Evolutionary conservation across 2,888 invertebrate species (phyloP).

Genomic region (Ernsta delagoae): DNA sequence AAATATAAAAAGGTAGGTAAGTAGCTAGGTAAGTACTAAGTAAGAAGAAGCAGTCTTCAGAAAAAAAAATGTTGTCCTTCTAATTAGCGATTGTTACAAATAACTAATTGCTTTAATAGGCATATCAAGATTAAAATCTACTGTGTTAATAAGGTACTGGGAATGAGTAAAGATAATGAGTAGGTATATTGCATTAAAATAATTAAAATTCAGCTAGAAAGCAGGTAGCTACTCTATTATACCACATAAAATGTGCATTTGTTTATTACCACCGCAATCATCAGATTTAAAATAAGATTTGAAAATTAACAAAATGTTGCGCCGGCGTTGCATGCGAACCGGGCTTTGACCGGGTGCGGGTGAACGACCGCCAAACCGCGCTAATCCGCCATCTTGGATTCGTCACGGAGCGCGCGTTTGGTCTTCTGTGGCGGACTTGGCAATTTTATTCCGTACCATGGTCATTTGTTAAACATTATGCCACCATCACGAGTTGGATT

Average conservation of each 20-base stretch:
- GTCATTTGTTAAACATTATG: conserved; percentile 30
- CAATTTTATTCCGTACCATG: conserved; percentile 48
- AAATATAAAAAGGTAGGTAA: too few relatives aligned
- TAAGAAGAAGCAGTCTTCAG: too few relatives aligned
- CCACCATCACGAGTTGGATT: conserved; percentile 14
- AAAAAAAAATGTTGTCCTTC: too few relatives aligned
- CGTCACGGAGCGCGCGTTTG: conserved; percentile 80
- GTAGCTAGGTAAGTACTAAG: too few relatives aligned
- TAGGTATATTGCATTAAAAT: too few relatives aligned
- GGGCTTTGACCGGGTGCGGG: conserved; percentile 68
- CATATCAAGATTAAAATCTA: too few relatives aligned
- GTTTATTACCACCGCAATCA: conserved; percentile 5
- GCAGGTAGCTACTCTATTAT: not conserved
- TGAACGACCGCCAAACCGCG: conserved; percentile 81
- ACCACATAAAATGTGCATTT: not conserved
- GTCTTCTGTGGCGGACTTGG: conserved; percentile 63
- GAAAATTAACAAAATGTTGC: conserved; percentile 61
- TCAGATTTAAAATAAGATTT: conserved; percentile 44
- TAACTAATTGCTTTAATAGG: too few relatives aligned
- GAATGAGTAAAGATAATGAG: too few relatives aligned
- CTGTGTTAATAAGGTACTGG: too few relatives aligned
- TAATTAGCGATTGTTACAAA: too few relatives aligned
- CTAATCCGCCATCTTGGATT: conserved; percentile 78
- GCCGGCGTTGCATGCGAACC: conserved; percentile 55
- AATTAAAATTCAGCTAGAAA: too few relatives aligned